A percentile compares a stretch with the other conserved stretches of the same genome.
phyloP scores from a whole-genome alignment of 2,113 vertebrate species.

The Syngnathus floridae region DNA sequence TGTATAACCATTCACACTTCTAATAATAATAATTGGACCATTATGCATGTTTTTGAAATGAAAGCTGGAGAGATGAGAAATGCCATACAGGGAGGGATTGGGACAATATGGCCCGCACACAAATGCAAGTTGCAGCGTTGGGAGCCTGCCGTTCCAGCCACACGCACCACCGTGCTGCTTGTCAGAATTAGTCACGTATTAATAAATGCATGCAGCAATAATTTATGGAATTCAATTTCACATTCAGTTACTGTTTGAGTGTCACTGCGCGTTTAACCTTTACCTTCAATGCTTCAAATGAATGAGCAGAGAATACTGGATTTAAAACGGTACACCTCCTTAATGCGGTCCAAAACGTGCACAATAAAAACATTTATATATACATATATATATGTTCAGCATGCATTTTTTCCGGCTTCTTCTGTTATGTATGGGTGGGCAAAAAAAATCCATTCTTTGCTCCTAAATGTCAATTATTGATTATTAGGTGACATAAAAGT shows the following conservation, averaged over 20 bases:
- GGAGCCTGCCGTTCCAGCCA: neutral
- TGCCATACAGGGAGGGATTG: neutral
- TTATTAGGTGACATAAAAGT: neutral
- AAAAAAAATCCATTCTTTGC: neutral
- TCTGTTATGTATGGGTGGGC: no score
- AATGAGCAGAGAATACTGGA: neutral
- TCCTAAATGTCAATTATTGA: neutral
- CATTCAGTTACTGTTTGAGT: neutral
- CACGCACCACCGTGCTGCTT: neutral
- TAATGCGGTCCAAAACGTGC: neutral
- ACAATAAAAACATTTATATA: neutral
- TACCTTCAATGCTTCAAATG: neutral
- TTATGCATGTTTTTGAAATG: no score
- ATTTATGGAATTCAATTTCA: neutral
- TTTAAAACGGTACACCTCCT: neutral
- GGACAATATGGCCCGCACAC: neutral
- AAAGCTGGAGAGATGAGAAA: neutral
- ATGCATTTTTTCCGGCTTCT: neutral
- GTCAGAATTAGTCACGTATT: neutral
- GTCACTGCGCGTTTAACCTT: neutral
- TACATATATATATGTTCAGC: neutral
- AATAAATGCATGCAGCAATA: neutral
- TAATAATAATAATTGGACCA: no score
- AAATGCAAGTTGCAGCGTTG: neutral
- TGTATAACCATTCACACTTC: no score